phyloP scores from a whole-genome alignment of 2,113 vertebrate species.

The Ia io region DNA sequence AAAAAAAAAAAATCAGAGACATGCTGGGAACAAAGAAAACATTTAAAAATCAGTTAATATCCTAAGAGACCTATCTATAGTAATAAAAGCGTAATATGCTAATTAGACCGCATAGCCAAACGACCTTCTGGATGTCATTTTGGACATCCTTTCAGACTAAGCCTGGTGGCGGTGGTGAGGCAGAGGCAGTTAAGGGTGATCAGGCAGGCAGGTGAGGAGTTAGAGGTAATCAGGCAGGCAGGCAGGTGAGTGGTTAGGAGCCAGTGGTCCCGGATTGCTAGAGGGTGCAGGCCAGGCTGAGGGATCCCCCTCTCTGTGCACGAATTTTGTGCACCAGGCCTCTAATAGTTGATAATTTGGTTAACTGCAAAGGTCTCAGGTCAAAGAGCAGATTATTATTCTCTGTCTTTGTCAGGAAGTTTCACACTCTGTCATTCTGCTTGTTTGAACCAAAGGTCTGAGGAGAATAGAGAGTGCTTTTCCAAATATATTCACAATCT shows the following conservation, averaged over 20 bases:
- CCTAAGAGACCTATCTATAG: neutral
- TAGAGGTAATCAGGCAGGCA: no score
- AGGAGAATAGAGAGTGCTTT: neutral
- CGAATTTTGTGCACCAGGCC: no score
- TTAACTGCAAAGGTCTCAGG: neutral
- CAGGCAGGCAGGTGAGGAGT: no score
- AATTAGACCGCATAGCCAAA: no score
- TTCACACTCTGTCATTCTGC: neutral
- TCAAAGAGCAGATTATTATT: neutral
- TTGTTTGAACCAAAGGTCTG: neutral
- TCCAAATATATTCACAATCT: neutral
- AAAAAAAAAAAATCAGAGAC: neutral
- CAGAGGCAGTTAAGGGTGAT: no score
- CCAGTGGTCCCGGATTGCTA: no score
- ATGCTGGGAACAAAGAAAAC: neutral
- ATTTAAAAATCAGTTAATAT: neutral
- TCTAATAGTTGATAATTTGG: neutral
- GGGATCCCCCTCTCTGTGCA: no score
- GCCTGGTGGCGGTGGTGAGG: rapidly evolving
- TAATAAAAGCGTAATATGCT: no score
- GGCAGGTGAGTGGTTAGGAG: no score
- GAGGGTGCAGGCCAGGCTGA: no score
- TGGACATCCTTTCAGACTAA: no score
- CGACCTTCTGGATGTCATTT: no score
- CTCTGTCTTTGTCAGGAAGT: neutral